Evolutionary conservation across 1,140 invertebrate species (phyloP).

Genomic region (Mya arenaria): DNA sequence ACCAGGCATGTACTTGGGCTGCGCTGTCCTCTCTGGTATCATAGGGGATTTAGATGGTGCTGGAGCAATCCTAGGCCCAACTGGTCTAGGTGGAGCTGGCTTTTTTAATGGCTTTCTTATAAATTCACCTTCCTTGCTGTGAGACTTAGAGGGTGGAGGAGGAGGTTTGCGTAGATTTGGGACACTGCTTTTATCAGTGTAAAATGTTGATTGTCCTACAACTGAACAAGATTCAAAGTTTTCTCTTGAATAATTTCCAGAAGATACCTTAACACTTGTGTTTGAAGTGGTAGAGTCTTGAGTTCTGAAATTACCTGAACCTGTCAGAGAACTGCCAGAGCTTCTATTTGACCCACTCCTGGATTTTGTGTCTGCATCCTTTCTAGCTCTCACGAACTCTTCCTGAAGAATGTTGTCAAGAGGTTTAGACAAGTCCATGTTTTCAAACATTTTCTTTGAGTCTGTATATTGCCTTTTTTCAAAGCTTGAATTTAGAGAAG

Average conservation of each 20-base stretch:
- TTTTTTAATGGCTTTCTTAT: slow-evolving; percentile 62
- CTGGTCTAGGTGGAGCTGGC: slow-evolving; percentile 52
- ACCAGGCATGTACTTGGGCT: slow-evolving; percentile 42
- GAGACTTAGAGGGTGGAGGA: slow-evolving; percentile 42
- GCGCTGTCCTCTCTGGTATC: slow-evolving; percentile 64
- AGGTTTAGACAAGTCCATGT: slow-evolving; percentile 55
- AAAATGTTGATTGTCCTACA: slow-evolving; percentile 62
- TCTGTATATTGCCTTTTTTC: neutral
- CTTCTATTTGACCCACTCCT: slow-evolving; percentile 1
- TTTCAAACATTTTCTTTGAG: slow-evolving; percentile 47
- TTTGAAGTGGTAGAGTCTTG: neutral
- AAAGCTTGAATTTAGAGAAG: neutral
- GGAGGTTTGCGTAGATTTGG: slow-evolving; percentile 59
- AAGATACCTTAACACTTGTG: neutral
- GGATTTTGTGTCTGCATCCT: slow-evolving; percentile 28
- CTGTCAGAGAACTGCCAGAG: neutral
- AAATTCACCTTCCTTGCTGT: slow-evolving; percentile 44
- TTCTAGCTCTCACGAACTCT: slow-evolving; percentile 55
- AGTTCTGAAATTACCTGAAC: neutral
- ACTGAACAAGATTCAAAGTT: slow-evolving; percentile 24
- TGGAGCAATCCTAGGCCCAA: slow-evolving; percentile 48
- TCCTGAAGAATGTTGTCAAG: slow-evolving; percentile 48
- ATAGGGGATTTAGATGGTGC: slow-evolving; percentile 44
- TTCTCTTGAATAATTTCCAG: slow-evolving; percentile 29
- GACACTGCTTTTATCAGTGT: slow-evolving; percentile 21